phyloP scores from a whole-genome alignment of 2,113 vertebrate species.

The Malurus elegans region DNA sequence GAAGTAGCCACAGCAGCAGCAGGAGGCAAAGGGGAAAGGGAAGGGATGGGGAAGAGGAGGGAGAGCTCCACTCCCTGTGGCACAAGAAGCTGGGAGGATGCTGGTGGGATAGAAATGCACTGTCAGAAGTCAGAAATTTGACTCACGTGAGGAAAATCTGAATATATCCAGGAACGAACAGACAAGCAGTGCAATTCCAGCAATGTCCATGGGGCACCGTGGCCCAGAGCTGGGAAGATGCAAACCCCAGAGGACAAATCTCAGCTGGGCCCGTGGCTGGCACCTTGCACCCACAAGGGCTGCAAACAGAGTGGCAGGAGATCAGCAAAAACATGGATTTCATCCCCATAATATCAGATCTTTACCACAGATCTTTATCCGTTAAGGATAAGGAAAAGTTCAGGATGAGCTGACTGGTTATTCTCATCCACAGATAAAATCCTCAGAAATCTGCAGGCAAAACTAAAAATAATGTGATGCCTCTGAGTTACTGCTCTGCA shows the following conservation, averaged over 20 bases:
- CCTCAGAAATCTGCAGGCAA: neutral
- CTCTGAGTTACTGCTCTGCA: neutral
- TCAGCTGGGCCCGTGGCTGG: neutral
- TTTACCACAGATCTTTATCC: neutral
- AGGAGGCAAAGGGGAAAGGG: neutral
- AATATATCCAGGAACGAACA: neutral
- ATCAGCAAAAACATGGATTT: neutral
- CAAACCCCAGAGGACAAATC: neutral
- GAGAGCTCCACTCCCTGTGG: neutral
- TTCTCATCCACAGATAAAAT: neutral
- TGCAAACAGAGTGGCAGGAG: neutral
- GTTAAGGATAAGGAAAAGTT: neutral
- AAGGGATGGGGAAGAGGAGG: rapidly evolving
- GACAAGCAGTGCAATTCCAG: neutral
- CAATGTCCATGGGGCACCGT: neutral
- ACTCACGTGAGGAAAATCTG: neutral
- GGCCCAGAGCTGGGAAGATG: neutral
- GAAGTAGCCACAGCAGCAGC: neutral
- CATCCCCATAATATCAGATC: neutral
- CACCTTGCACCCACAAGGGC: neutral
- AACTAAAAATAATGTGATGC: neutral
- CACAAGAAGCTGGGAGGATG: no score
- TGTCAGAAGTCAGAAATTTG: neutral
- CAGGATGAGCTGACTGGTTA: neutral
- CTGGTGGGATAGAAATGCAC: neutral